Base-by-base conservation (phyloP, 2,888 invertebrate genomes). In the Galerucella nymphaeae region DNA sequence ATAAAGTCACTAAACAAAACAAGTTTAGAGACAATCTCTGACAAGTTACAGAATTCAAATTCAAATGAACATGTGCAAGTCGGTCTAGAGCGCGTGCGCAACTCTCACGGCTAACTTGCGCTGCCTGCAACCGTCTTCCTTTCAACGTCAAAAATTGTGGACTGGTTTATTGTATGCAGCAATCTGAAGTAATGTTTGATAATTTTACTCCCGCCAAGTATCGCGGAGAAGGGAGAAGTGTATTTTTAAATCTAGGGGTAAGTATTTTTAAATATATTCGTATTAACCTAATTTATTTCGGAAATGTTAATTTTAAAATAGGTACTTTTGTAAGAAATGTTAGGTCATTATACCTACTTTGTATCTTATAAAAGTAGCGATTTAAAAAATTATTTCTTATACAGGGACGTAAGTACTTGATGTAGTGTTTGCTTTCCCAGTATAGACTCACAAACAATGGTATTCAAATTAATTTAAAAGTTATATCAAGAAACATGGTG, bases 31-130 rank as follows among this genome's bases (percentile, higher is more conserved):
- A n/a, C n/a, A n/a, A n/a, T n/a, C n/a, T n/a, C n/a, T n/a, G n/a
- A n/a, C n/a, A 18, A 1, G 23, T 23, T 23, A 23, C 20, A 20
- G 63, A 16, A 14, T 42, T 50, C 23, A 20, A 14, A 50, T 64
- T 63, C 45, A 23, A 53, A 16, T 48, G 57, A 70, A 65, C 67
- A 72, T 67, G 72, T 72, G 72, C 72, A 42, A 59, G 30, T 68
- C 64, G 50, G 55, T 63, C 64, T 72, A 58, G 41, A 64, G 67
- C 72, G 72, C 72, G 57, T 63, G 67, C 64, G 68, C 48, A 13
- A 20, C 65, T 64, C 65, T 64, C 64, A 65, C 64, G 57, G 30
- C 63, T 58, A 58, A 64, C 58, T 58, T 64, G 64, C 70, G 23
- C 72, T 20, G 45, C 13, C 50, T 48, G 53, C 42, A 61, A 61